A percentile compares a stretch with the other conserved stretches of the same genome.
These are phyloP conservation scores for Drosophila arizonae DNA, from an alignment of 1,140 invertebrate genomes.

Conservation along the genomic window DNA sequence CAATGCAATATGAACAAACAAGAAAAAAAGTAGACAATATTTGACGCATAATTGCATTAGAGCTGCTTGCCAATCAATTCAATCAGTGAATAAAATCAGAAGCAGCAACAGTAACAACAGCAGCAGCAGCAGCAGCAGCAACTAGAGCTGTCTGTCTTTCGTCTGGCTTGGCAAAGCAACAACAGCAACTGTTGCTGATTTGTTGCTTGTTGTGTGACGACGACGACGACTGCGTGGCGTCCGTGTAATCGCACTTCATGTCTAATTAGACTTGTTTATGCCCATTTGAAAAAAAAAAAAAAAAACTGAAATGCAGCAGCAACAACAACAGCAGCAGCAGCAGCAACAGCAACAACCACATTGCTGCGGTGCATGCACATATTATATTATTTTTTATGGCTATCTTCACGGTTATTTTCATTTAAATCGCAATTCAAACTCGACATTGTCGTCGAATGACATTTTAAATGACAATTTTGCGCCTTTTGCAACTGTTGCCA, in stretches of 20 bases:
- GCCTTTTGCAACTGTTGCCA: conserved; percentile 45
- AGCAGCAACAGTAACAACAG: conserved; percentile 18
- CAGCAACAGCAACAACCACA: conserved; percentile 22
- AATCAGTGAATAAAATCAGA: conserved; percentile 65
- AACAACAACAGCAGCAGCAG: conserved; percentile 28
- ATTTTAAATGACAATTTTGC: conserved; percentile 80
- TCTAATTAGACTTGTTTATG: conserved; percentile 81
- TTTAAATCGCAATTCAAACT: conserved; percentile 78
- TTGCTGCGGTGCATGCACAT: conserved; percentile 37
- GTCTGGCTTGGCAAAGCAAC: conserved; percentile 11
- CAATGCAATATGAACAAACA: conserved; percentile 64
- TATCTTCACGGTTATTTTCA: conserved; percentile 81
- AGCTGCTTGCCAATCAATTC: conserved; percentile 68
- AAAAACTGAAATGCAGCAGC: conserved; percentile 54
- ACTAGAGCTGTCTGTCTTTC: conserved; percentile 21
- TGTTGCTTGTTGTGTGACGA: conserved; percentile 60
- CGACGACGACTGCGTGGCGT: conserved; percentile 63
- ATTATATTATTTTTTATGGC: conserved; percentile 57
- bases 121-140: conserved; percentile 8
- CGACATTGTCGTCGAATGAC: conserved; percentile 55
- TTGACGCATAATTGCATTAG: conserved; percentile 76
- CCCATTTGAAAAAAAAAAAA: conserved; percentile 58
- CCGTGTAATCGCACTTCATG: conserved; percentile 80
- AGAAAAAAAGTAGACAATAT: conserved; percentile 71
- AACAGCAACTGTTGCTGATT: conserved; percentile 40